Percentiles rank a stretch among this genome's conserved stretches.
These are phyloP conservation scores for Syngnathus rostellatus DNA, from an alignment of 2,797 vertebrate species.

Conservation along the genomic window DNA sequence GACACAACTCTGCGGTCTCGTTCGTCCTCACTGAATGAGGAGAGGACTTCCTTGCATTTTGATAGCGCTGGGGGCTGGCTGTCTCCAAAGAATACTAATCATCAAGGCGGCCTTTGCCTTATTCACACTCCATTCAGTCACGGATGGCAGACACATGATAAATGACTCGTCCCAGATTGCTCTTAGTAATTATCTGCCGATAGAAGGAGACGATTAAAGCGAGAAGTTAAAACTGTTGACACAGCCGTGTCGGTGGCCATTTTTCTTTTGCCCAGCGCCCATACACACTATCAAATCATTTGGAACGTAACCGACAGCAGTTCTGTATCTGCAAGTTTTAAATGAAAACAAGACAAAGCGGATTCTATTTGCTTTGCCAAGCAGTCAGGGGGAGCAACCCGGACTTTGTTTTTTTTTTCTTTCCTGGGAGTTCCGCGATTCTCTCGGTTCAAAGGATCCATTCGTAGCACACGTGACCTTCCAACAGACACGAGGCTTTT, in stretches of 20 bases:
- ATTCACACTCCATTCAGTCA: constrained; percentile 31
- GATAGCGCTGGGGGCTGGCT: constrained; percentile 43
- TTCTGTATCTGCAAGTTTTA: background rate
- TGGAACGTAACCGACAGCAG: background rate
- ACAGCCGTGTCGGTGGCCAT: too few species aligned
- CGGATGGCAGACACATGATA: constrained; percentile 36
- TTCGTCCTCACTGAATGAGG: constrained; percentile 50
- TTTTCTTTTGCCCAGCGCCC: background rate
- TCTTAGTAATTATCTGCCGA: constrained; percentile 21
- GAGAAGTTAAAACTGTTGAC: background rate
- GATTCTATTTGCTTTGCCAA: background rate
- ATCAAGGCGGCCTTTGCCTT: constrained; percentile 40
- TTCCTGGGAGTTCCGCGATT: background rate
- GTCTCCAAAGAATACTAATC: constrained; percentile 70
- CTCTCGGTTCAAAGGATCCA: constrained; percentile 7
- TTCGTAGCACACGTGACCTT: constrained; percentile 11
- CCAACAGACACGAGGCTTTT: background rate
- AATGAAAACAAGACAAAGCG: background rate
- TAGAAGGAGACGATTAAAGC: background rate
- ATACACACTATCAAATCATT: background rate
- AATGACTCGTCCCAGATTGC: constrained; percentile 32
- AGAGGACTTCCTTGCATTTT: constrained; percentile 68
- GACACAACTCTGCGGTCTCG: constrained; percentile 55
- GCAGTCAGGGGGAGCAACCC: background rate
- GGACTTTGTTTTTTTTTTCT: background rate